These are phyloP conservation scores for Halcyon chelicuti DNA, from an alignment of 2,797 vertebrate genomes.

Conservation along the genomic window DNA sequence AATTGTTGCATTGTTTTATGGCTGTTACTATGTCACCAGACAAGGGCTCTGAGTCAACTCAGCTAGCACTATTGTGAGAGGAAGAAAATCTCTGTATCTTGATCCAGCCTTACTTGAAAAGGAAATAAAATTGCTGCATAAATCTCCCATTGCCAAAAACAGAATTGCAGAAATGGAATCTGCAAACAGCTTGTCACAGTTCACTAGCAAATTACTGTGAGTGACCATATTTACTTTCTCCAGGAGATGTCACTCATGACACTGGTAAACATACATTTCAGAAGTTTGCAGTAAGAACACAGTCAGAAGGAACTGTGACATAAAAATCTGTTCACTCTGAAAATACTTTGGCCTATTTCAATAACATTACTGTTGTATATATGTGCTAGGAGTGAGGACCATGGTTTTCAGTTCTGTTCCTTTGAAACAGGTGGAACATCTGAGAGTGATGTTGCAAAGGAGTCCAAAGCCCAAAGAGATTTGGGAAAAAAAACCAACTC, in stretches of 20 bases:
- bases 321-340: neutral
- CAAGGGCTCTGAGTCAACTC: neutral
- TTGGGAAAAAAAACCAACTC: neutral
- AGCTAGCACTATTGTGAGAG: neutral
- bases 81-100: neutral
- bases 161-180: neutral
- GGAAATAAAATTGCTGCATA: neutral
- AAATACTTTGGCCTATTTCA: slow-evolving; percentile 41
- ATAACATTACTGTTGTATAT: neutral
- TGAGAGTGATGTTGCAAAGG: neutral
- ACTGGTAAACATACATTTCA: neutral
- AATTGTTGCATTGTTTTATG: slow-evolving; percentile 19
- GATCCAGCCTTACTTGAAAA: neutral
- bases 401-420: neutral
- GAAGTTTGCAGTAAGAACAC: neutral
- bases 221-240: slow-evolving; percentile 39
- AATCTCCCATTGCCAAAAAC: neutral
- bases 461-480: neutral
- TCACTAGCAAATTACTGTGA: slow-evolving; percentile 7
- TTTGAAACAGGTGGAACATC: neutral
- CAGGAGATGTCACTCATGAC: slow-evolving; percentile 63
- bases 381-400: neutral
- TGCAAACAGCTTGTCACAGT: neutral
- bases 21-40: neutral
- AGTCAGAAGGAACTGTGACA: neutral